Conservation (phyloP, 2,888 invertebrate species). For the Euphydryas editha region DNA sequence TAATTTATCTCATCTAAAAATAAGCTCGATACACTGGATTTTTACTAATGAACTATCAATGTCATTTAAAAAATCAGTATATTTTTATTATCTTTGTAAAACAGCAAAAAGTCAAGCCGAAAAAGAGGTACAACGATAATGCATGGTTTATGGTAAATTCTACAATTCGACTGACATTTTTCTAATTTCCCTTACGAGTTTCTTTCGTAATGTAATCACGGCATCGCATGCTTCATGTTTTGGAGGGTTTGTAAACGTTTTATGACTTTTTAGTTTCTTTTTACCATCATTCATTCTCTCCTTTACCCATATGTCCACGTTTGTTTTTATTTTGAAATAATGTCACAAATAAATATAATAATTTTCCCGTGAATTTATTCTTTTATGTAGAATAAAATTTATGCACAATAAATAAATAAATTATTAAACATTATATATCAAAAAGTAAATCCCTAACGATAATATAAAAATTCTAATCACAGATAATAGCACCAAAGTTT, state of each 20-base stretch:
- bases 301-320: too few species aligned
- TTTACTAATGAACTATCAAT: neutral
- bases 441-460: neutral
- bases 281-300: too few species aligned
- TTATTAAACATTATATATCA: too few species aligned
- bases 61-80: neutral
- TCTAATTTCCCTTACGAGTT: conserved; percentile 52
- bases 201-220: conserved; percentile 67
- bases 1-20: conserved; percentile 19
- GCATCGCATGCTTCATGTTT: conserved; percentile 70
- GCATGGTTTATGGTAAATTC: conserved; percentile 37
- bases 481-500: conserved; percentile 45
- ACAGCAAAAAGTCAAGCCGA: neutral
- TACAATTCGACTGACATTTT: conserved; percentile 47
- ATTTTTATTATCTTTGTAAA: neutral
- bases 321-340: too few species aligned
- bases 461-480: neutral
- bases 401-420: too few species aligned
- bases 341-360: too few species aligned
- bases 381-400: too few species aligned
- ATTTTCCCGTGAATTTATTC: too few species aligned
- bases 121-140: conserved; percentile 9
- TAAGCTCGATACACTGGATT: neutral
- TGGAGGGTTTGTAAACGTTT: conserved; percentile 60
- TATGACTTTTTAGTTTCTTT: neutral